Conservation (phyloP, 2,113 vertebrate genomes). For the Acanthisitta chloris region DNA sequence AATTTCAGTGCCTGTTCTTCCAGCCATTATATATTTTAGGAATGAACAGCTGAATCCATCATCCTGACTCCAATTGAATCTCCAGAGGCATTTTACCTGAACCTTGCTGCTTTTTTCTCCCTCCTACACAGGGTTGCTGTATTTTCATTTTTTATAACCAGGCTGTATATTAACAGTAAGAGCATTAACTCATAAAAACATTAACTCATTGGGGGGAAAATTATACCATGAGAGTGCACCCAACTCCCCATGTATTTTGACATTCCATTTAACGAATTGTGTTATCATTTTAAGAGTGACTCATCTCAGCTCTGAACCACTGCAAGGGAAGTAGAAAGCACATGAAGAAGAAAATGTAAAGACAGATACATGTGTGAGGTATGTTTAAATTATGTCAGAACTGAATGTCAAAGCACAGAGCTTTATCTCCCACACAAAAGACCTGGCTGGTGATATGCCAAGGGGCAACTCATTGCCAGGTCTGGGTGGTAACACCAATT, state of each 20-base stretch:
- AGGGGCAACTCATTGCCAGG: background rate
- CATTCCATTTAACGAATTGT: slow-evolving; percentile 14
- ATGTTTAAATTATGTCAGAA: background rate
- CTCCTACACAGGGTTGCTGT: background rate
- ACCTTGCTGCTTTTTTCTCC: background rate
- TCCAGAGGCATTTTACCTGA: slow-evolving; percentile 17
- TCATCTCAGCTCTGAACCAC: slow-evolving; percentile 3
- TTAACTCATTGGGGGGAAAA: slow-evolving; percentile 1
- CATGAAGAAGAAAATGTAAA: background rate
- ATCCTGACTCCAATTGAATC: background rate
- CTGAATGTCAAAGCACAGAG: background rate
- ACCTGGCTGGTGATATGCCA: background rate
- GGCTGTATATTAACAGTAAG: background rate
- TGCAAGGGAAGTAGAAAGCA: background rate
- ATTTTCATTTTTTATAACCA: background rate
- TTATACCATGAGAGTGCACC: background rate
- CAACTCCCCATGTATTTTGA: background rate
- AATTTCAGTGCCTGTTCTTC: background rate
- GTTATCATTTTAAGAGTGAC: background rate
- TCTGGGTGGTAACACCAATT: background rate
- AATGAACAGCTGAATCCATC: slow-evolving; percentile 37
- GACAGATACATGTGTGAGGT: background rate
- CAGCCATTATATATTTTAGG: background rate
- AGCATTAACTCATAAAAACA: slow-evolving; percentile 19
- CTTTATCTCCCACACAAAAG: background rate